phyloP scores from a whole-genome alignment of 2,113 vertebrate species.

The Macroglossus sobrinus region DNA sequence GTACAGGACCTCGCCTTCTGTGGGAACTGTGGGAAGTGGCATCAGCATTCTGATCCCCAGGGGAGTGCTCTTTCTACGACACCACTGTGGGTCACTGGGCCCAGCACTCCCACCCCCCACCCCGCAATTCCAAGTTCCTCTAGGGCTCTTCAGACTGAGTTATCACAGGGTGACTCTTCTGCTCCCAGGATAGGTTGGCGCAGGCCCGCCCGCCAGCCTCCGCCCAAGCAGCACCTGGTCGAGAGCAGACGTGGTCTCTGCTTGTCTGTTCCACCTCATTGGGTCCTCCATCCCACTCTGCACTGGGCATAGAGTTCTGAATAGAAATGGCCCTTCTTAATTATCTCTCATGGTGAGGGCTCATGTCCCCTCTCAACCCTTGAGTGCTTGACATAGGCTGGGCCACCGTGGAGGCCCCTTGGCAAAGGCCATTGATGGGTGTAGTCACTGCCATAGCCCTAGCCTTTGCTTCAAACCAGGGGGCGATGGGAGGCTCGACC shows the following conservation, averaged over 20 bases:
- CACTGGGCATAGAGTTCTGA: not conserved
- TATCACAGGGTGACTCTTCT: rapidly evolving
- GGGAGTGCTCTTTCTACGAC: not conserved
- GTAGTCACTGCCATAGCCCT: not conserved
- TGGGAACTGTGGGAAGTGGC: not conserved
- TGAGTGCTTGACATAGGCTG: not conserved
- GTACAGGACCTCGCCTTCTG: not conserved
- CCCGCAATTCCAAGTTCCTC: not conserved
- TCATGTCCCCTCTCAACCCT: not conserved
- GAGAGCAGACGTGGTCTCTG: not conserved
- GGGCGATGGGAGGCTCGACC: not conserved
- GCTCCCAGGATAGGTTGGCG: not conserved
- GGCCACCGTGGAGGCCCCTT: not conserved
- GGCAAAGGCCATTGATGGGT: not conserved
- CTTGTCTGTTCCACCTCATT: not conserved
- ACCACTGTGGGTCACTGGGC: not conserved
- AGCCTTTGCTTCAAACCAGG: not conserved
- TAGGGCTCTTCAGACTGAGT: not conserved
- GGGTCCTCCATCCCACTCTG: rapidly evolving
- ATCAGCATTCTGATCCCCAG: too few species aligned
- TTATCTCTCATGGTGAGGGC: not conserved
- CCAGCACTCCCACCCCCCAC: too few species aligned
- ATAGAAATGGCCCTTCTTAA: not conserved
- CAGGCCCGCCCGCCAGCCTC: not conserved
- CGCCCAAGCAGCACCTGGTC: rapidly evolving